Evolutionary conservation across 1,140 invertebrate species (phyloP).

Genomic region (Aleiodes sp.): DNA sequence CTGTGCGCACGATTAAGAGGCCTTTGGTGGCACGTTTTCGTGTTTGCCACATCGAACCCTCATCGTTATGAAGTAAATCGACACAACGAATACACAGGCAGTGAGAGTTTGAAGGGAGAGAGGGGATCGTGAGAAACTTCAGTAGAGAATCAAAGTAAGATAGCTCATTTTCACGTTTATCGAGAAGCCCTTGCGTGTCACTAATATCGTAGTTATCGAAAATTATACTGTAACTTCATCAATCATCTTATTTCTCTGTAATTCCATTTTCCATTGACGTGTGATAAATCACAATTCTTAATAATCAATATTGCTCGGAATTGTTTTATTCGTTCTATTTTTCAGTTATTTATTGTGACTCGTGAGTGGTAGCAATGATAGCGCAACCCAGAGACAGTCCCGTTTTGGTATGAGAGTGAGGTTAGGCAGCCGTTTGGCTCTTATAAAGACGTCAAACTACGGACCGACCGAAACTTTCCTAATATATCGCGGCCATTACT

Average conservation of each 20-base stretch:
- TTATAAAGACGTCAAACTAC: constrained; percentile 59
- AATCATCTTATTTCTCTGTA: background rate
- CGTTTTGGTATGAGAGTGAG: constrained; percentile 28
- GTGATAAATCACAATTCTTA: background rate
- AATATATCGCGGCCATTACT: constrained; percentile 58
- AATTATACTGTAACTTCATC: no score
- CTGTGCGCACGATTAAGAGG: constrained; percentile 53
- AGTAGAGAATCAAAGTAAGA: background rate
- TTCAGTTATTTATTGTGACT: constrained; percentile 36
- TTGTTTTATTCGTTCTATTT: background rate
- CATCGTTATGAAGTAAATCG: background rate
- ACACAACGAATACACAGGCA: no score
- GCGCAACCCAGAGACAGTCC: constrained; percentile 15
- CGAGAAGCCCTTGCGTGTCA: constrained; percentile 23
- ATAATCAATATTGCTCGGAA: background rate
- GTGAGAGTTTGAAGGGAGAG: no score
- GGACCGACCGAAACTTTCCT: constrained; percentile 55
- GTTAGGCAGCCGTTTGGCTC: constrained; percentile 52
- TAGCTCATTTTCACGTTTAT: constrained; percentile 20
- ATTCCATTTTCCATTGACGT: background rate
- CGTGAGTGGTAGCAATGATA: constrained; percentile 44
- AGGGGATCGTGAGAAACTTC: no score
- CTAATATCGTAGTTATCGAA: constrained; percentile 19
- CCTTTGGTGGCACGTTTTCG: constrained; percentile 2
- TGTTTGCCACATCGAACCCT: constrained; percentile 4